Conservation (phyloP, 2,888 invertebrate species). For the Tenodera sinensis region DNA sequence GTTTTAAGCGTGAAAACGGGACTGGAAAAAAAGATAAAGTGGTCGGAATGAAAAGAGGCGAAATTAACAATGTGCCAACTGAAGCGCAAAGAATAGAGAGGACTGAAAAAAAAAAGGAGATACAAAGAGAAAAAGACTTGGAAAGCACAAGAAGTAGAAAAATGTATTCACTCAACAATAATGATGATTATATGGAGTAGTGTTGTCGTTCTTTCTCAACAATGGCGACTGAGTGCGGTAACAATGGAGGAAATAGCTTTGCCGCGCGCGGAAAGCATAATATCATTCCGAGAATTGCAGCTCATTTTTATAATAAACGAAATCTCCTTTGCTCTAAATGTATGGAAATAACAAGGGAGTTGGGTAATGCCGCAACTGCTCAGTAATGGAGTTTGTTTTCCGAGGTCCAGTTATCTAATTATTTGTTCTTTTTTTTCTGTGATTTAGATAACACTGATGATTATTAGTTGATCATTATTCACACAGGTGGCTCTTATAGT, state of each 20-base stretch:
- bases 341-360: background rate
- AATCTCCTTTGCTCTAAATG: background rate
- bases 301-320: background rate
- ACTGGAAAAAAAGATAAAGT: background rate
- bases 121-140: background rate
- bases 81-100: slow-evolving; percentile 9
- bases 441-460: background rate
- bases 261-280: background rate
- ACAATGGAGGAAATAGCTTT: background rate
- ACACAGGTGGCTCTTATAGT: too few species aligned
- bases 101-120: slow-evolving; percentile 5
- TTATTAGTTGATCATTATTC: background rate
- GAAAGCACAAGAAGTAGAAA: background rate
- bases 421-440: background rate
- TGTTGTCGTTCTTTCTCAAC: background rate
- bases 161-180: slow-evolving; percentile 11
- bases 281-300: background rate
- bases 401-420: background rate
- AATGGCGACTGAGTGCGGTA: background rate
- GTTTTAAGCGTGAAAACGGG: background rate
- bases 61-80: slow-evolving; percentile 20
- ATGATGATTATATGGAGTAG: background rate
- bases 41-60: slow-evolving; percentile 2
- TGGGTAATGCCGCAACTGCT: background rate
- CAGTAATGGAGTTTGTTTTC: background rate